Evolutionary conservation across 2,113 vertebrate genomes (phyloP).

Genomic region (Boleophthalmus pectinirostris): DNA sequence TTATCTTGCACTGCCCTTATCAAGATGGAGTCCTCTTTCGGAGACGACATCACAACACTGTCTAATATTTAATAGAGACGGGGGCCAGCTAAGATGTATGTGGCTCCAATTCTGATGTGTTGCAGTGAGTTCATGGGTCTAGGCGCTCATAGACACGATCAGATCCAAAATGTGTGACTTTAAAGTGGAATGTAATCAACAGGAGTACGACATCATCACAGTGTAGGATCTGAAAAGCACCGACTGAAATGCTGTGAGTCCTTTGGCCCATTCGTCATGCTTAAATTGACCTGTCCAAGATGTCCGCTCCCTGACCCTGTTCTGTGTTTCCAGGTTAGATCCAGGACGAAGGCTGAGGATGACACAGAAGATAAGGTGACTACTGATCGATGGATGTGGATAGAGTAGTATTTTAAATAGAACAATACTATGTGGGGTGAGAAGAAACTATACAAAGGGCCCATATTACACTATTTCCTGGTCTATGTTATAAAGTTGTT

Average conservation of each 20-base stretch:
- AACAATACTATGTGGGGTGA: too few relatives aligned
- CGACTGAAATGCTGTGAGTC: too few relatives aligned
- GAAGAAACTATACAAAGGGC: neutral
- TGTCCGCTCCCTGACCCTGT: constrained; percentile 31
- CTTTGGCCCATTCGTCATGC: constrained; percentile 1
- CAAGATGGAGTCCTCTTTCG: constrained; percentile 13
- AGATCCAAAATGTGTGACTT: too few relatives aligned
- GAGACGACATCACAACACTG: neutral
- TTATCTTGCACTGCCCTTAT: neutral
- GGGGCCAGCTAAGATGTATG: too few relatives aligned
- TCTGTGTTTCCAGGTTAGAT: constrained; percentile 26
- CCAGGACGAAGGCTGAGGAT: constrained; percentile 5
- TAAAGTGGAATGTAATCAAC: too few relatives aligned
- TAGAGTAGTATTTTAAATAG: constrained; percentile 4
- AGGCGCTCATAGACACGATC: too few relatives aligned
- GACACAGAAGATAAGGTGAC: constrained; percentile 31
- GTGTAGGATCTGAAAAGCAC: too few relatives aligned
- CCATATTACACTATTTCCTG: neutral
- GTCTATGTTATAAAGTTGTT: too few relatives aligned
- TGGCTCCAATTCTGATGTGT: too few relatives aligned
- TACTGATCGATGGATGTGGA: constrained; percentile 44
- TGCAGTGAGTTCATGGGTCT: too few relatives aligned
- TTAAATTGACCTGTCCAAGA: neutral
- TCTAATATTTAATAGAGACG: too few relatives aligned
- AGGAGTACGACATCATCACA: too few relatives aligned